Percentiles rank a stretch among this genome's conserved stretches.
Conservation (phyloP, 2,888 invertebrate genomes). For the Callimorpha dominula region DNA sequence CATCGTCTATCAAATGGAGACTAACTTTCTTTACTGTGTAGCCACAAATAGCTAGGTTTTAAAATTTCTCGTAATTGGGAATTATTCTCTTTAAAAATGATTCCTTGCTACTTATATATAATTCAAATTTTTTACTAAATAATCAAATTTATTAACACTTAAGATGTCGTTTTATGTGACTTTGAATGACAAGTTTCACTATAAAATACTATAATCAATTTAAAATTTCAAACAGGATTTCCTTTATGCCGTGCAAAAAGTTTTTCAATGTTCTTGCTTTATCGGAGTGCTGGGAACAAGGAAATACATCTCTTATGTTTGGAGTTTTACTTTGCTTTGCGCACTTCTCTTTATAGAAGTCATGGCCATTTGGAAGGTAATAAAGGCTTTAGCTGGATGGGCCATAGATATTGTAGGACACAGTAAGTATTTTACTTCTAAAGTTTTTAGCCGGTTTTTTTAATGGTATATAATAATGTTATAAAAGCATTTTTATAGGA, state of each 20-base stretch:
- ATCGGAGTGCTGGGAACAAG: constrained; percentile 64
- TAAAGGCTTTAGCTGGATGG: constrained; percentile 68
- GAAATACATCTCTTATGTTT: constrained; percentile 55
- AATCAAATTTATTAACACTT: too few relatives aligned
- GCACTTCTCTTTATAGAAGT: constrained; percentile 55
- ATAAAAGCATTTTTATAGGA: too few relatives aligned
- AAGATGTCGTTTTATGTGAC: too few relatives aligned
- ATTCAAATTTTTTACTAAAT: too few relatives aligned
- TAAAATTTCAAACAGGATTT: constrained; percentile 56
- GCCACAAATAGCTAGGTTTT: too few relatives aligned
- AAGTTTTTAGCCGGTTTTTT: too few relatives aligned
- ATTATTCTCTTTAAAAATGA: neutral
- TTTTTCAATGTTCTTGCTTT: constrained; percentile 60
- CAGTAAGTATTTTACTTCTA: constrained; percentile 54
- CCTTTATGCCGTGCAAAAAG: constrained; percentile 57
- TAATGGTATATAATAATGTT: too few relatives aligned
- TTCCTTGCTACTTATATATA: too few relatives aligned
- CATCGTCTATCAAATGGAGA: too few relatives aligned
- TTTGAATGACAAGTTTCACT: too few relatives aligned
- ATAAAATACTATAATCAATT: neutral
- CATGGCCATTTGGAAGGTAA: constrained; percentile 67
- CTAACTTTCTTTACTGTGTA: too few relatives aligned
- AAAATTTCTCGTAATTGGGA: too few relatives aligned
- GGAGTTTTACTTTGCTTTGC: constrained; percentile 57
- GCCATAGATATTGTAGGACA: constrained; percentile 62